These are phyloP conservation scores for Achroia grisella DNA, from an alignment of 1,140 invertebrate species.

Conservation along the genomic window DNA sequence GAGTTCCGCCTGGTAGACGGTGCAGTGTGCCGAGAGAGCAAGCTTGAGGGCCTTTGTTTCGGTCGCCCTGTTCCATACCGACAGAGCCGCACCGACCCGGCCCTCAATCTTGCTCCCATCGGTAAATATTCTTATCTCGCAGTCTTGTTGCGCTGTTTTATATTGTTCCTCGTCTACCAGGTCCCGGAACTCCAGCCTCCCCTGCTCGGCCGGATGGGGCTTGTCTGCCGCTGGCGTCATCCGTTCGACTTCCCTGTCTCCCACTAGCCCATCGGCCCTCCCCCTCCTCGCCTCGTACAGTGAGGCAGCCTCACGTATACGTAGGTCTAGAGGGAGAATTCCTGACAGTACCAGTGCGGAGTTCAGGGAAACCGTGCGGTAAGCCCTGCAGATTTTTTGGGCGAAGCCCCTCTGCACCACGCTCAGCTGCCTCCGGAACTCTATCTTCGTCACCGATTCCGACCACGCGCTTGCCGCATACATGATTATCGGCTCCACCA, in stretches of 20 bases:
- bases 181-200: neutral
- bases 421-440: neutral
- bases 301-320: slow-evolving; percentile 6
- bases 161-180: neutral
- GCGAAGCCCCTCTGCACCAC: slow-evolving; percentile 6
- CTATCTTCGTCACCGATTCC: neutral
- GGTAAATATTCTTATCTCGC: slow-evolving; percentile 7
- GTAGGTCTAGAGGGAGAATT: slow-evolving; percentile 11
- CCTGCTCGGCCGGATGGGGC: neutral
- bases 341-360: slow-evolving; percentile 8
- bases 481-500: slow-evolving; percentile 2
- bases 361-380: slow-evolving; percentile 9
- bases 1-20: no score
- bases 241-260: slow-evolving; percentile 4
- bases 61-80: slow-evolving; percentile 1
- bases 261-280: neutral
- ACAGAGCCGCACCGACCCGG: slow-evolving; percentile 12
- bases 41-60: slow-evolving; percentile 10
- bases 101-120: slow-evolving; percentile 19
- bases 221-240: neutral
- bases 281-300: slow-evolving; percentile 7
- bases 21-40: slow-evolving; percentile 7
- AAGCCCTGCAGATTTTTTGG: slow-evolving; percentile 4
- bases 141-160: neutral
- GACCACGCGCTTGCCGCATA: slow-evolving; percentile 9